Percentiles rank a stretch among this genome's conserved stretches.
phyloP scores from a whole-genome alignment of 2,888 invertebrate genomes.

The Drosophila formosana region DNA sequence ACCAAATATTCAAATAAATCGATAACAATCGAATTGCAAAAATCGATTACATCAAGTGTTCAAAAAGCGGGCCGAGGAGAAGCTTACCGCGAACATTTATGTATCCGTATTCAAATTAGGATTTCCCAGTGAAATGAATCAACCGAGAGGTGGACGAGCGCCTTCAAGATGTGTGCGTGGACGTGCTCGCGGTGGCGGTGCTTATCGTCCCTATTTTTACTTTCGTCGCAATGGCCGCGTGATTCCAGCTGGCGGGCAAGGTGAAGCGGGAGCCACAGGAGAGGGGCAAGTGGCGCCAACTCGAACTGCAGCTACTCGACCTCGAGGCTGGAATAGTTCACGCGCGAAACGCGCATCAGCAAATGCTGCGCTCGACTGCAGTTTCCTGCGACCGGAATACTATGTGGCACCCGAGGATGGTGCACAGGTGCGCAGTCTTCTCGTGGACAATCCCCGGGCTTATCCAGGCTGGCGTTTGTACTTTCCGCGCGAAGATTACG shows the following conservation, averaged over 20 bases:
- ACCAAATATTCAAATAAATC: background rate
- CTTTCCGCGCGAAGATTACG: slow-evolving; percentile 88
- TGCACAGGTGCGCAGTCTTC: slow-evolving; percentile 62
- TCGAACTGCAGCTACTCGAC: slow-evolving; percentile 1
- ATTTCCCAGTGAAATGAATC: slow-evolving; percentile 61
- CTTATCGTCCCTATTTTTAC: slow-evolving; percentile 78
- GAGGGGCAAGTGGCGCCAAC: background rate
- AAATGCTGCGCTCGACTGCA: slow-evolving; percentile 51
- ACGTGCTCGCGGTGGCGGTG: slow-evolving; percentile 69
- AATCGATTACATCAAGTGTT: slow-evolving; percentile 1
- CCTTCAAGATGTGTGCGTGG: slow-evolving; percentile 74
- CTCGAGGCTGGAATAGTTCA: slow-evolving; percentile 57
- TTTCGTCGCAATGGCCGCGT: slow-evolving; percentile 81
- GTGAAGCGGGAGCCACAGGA: slow-evolving; percentile 4
- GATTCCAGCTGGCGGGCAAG: slow-evolving; percentile 71
- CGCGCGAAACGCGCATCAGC: slow-evolving; percentile 22
- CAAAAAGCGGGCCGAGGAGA: background rate
- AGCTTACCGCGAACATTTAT: slow-evolving; percentile 29
- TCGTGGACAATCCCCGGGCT: slow-evolving; percentile 73
- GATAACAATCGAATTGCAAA: slow-evolving; percentile 2
- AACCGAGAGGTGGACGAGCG: slow-evolving; percentile 46
- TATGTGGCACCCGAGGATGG: slow-evolving; percentile 73
- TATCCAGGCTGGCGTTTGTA: slow-evolving; percentile 92
- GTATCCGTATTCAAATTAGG: slow-evolving; percentile 14
- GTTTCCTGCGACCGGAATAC: slow-evolving; percentile 73